Evolutionary conservation across 1,140 invertebrate genomes (phyloP).

Genomic region (Wiebesia pumilae): DNA sequence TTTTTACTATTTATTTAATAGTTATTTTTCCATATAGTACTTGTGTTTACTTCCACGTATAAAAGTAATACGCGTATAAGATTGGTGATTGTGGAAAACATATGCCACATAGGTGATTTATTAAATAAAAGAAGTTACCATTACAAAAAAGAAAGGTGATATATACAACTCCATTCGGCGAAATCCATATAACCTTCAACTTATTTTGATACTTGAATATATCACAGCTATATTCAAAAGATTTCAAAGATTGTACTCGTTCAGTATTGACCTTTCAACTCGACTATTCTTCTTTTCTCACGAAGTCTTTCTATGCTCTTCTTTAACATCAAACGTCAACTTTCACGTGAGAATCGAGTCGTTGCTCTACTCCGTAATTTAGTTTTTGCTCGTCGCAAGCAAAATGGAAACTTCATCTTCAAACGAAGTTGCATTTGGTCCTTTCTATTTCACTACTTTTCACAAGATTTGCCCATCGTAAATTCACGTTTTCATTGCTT

Average conservation of each 20-base stretch:
- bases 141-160: too few species aligned
- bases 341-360: too few species aligned
- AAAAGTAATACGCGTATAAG: too few species aligned
- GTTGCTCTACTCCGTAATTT: slow-evolving; percentile 63
- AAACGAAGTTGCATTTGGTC: background rate
- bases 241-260: background rate
- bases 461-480: slow-evolving; percentile 47
- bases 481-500: slow-evolving; percentile 71
- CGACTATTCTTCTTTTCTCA: background rate
- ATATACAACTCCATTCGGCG: too few species aligned
- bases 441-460: background rate
- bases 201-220: background rate
- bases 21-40: too few species aligned
- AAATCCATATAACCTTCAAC: too few species aligned
- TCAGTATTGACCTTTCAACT: background rate
- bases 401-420: slow-evolving; percentile 59
- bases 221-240: background rate
- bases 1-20: too few species aligned
- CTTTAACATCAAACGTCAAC: background rate
- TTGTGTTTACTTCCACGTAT: too few species aligned
- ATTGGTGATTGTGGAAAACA: too few species aligned
- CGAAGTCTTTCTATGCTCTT: too few species aligned
- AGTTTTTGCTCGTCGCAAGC: slow-evolving; percentile 59
- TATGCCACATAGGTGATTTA: too few species aligned
- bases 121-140: too few species aligned